Conservation (phyloP, 2,113 vertebrate species). For the Cavia porcellus region DNA sequence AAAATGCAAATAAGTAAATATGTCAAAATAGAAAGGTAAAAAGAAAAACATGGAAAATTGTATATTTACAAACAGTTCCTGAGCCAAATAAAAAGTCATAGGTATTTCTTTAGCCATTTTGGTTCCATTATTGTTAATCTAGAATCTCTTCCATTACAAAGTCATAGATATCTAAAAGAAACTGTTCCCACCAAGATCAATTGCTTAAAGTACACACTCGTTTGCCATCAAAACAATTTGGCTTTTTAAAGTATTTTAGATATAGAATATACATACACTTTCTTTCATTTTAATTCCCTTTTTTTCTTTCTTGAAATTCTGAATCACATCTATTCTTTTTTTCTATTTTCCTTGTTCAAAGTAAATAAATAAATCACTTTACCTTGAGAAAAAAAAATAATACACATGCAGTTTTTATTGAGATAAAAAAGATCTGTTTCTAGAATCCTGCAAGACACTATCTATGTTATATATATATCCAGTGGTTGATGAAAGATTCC, state of each 20-base stretch:
- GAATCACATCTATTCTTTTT: too few relatives aligned
- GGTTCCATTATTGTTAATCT: neutral
- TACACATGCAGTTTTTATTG: neutral
- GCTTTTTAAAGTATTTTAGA: neutral
- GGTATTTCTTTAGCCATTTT: slow-evolving; percentile 18
- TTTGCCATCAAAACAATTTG: slow-evolving; percentile 39
- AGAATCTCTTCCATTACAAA: neutral
- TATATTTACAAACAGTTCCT: neutral
- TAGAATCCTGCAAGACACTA: slow-evolving; percentile 26
- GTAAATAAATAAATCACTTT: too few relatives aligned
- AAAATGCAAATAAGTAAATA: neutral
- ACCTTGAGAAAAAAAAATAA: neutral
- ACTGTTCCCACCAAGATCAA: neutral
- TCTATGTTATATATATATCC: slow-evolving; percentile 44
- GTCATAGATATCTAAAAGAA: slow-evolving; percentile 37
- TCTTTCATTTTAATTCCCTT: too few relatives aligned
- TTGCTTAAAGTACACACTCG: neutral
- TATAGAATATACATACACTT: neutral
- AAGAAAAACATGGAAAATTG: neutral
- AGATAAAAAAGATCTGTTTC: neutral
- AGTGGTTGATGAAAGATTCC: neutral
- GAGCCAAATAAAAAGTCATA: neutral
- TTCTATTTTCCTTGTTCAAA: too few relatives aligned
- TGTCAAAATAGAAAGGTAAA: slow-evolving; percentile 19
- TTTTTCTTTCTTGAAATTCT: too few relatives aligned